Percentiles rank a stretch among this genome's conserved stretches.
Evolutionary conservation across 1,140 invertebrate species (phyloP).

Genomic region (Calliphora vicina): DNA sequence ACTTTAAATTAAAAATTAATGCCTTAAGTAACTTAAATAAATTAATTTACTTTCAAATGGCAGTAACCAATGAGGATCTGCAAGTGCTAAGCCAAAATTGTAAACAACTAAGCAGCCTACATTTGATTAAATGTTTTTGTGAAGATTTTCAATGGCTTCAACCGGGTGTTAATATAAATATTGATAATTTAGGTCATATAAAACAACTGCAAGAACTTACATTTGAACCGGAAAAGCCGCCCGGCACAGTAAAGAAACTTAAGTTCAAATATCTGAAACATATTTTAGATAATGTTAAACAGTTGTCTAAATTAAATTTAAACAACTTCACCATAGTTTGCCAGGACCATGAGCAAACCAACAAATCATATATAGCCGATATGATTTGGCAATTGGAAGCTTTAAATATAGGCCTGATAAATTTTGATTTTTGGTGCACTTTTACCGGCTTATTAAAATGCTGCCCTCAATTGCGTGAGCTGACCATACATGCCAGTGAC

Average conservation of each 20-base stretch:
- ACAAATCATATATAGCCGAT: background rate
- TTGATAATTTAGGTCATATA: background rate
- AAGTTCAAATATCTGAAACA: too few species aligned
- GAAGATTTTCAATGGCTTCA: background rate
- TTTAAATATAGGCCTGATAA: background rate
- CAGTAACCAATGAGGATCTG: background rate
- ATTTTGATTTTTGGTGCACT: background rate
- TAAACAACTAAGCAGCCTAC: background rate
- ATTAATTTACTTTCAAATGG: background rate
- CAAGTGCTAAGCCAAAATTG: background rate
- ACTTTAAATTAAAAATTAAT: background rate
- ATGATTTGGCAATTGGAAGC: background rate
- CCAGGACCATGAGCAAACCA: background rate
- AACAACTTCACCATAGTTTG: background rate
- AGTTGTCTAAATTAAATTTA: background rate
- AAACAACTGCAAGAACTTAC: background rate
- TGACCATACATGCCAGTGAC: background rate
- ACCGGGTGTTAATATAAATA: background rate
- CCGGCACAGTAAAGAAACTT: too few species aligned
- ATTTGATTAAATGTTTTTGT: background rate
- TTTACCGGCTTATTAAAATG: background rate
- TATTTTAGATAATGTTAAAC: too few species aligned
- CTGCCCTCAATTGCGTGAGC: background rate
- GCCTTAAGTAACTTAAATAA: background rate
- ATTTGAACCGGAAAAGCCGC: background rate